phyloP scores from a whole-genome alignment of 2,888 invertebrate species.

The Pharmacophagus antenor region DNA sequence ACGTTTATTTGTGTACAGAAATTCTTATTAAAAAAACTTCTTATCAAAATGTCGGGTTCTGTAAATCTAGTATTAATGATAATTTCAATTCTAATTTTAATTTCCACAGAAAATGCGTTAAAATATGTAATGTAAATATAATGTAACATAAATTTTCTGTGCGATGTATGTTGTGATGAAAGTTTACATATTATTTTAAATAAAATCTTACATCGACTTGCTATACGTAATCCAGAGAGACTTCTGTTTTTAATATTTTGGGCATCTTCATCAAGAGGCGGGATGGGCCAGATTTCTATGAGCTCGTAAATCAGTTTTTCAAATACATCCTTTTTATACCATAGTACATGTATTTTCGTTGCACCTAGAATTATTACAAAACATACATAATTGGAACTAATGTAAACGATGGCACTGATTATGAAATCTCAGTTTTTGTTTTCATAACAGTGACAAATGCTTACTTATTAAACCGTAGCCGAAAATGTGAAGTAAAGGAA shows the following conservation, averaged over 20 bases:
- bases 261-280: conserved; percentile 55
- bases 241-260: conserved; percentile 58
- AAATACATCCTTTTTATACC: conserved; percentile 68
- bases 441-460: not conserved
- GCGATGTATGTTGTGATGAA: too few species aligned
- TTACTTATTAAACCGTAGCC: conserved; percentile 71
- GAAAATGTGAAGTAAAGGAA: conserved; percentile 71
- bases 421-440: not conserved
- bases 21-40: too few species aligned
- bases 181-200: not conserved
- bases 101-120: too few species aligned
- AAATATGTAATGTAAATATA: too few species aligned
- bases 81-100: too few species aligned
- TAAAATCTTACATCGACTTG: conserved; percentile 36
- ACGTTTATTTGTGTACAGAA: too few species aligned
- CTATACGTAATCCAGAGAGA: conserved; percentile 54
- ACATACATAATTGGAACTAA: not conserved
- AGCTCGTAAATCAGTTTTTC: conserved; percentile 58
- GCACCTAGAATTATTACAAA: conserved; percentile 36
- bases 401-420: not conserved
- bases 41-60: too few species aligned
- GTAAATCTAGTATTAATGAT: too few species aligned
- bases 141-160: too few species aligned
- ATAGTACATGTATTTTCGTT: conserved; percentile 63
- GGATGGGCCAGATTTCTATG: conserved; percentile 66